These are phyloP conservation scores for Baronia brevicornis DNA, from an alignment of 2,888 invertebrate species.

Conservation along the genomic window DNA sequence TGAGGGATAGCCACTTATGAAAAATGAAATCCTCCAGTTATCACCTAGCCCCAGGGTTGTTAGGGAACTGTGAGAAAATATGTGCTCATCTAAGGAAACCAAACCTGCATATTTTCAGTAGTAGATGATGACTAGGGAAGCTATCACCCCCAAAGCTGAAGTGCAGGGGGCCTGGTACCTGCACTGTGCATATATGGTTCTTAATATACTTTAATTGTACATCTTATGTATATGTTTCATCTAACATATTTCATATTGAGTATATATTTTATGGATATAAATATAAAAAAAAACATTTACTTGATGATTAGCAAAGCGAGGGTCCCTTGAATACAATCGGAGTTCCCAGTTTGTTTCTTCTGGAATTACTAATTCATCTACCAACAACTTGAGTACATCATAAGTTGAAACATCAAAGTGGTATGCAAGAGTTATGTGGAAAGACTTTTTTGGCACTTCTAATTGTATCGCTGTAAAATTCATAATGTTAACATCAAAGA, in stretches of 20 bases:
- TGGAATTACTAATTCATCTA: conserved; percentile 81
- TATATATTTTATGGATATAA: neutral
- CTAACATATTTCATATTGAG: neutral
- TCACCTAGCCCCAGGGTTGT: too few relatives aligned
- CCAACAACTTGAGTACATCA: conserved; percentile 81
- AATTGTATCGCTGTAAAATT: conserved; percentile 77
- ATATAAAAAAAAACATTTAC: conserved; percentile 20
- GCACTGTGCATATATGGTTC: too few relatives aligned
- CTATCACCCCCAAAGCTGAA: too few relatives aligned
- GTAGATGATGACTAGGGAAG: too few relatives aligned
- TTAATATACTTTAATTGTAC: too few relatives aligned
- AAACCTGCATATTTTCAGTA: too few relatives aligned
- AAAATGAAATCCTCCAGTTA: too few relatives aligned
- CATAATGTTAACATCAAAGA: conserved; percentile 57
- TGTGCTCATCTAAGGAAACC: too few relatives aligned
- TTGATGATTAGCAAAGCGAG: conserved; percentile 81
- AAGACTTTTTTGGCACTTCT: conserved; percentile 88
- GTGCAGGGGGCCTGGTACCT: too few relatives aligned
- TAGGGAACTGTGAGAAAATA: too few relatives aligned
- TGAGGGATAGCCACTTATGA: too few relatives aligned
- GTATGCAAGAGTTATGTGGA: conserved; percentile 92
- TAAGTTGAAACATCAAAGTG: conserved; percentile 86
- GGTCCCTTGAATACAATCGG: conserved; percentile 89
- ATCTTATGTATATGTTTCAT: neutral
- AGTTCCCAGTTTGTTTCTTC: conserved; percentile 87